Base-by-base conservation (phyloP, 1,140 invertebrate species). In the Drosophila tropicalis region DNA sequence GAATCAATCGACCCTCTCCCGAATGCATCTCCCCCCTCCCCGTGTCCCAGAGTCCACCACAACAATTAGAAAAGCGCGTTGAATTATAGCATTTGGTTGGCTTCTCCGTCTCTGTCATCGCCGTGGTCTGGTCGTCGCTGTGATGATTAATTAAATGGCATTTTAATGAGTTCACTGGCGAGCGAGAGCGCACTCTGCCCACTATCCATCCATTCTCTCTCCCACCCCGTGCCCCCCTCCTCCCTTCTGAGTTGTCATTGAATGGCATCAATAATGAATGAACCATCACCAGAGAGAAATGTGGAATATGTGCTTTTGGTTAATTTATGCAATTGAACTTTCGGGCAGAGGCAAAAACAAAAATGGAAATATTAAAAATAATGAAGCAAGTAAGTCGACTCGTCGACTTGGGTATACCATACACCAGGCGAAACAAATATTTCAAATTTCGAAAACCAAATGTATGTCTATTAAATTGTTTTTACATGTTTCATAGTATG, bases 241-340 rank as follows among this genome's bases (percentile, higher is more conserved):
- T 10, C 12, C 29, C n/a, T 57, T 66, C 17, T 56, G 47, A 70
- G 74, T 75, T 72, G 74, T 75, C 78, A 78, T 85, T 81, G 78
- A 67, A 81, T 85, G 10, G 74, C 82, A 85, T 85, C 69, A 85
- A 81, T 86, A 81, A 61, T 80, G 67, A 22, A 69, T 51, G 70
- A 66, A 5, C 13, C 10, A 25, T 19, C 32, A 15, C 19, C 39
- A 19, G 62, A 47, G 62, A 47, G 22, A 62, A 81, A 66, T 64
- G 71, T 68, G 51, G 67, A 72, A 62, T 81, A 68, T 67, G 74
- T 22, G 78, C 82, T 72, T 75, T 75, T 72, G 69, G 65, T 86
- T 86, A 86, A 86, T 86, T 86, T 86, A 86, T 85, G 82, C 82
- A 85, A 86, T 85, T 85, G 74, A 85, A 85, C 82, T 85, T 81